Evolutionary conservation across 1,140 invertebrate genomes (phyloP).

Genomic region (Reticulitermes speratus): DNA sequence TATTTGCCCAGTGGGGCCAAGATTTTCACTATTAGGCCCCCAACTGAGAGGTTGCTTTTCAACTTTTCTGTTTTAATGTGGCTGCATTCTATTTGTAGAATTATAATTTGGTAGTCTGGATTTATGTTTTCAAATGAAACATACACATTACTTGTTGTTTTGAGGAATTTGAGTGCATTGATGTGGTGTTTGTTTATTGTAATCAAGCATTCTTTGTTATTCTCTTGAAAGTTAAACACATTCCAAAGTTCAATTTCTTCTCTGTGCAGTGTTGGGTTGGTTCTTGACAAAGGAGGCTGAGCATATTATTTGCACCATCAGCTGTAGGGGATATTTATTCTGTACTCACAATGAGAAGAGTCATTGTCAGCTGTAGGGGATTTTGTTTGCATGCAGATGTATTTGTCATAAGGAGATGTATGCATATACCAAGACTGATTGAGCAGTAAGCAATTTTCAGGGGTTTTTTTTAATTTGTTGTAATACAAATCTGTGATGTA

Average conservation of each 20-base stretch:
- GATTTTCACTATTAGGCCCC: neutral
- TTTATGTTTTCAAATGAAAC: neutral
- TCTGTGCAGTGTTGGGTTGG: neutral
- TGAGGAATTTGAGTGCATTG: neutral
- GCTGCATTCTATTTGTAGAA: neutral
- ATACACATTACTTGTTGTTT: neutral
- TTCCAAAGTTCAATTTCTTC: constrained; percentile 21
- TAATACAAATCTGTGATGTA: constrained; percentile 21
- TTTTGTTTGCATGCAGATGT: neutral
- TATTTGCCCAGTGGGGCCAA: neutral
- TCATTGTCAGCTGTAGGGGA: neutral
- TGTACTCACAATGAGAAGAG: neutral
- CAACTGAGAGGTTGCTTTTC: too few relatives aligned
- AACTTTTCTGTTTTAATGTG: neutral
- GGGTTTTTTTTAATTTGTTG: constrained; percentile 14
- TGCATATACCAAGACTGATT: constrained; percentile 20
- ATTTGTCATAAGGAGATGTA: neutral
- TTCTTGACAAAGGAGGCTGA: neutral
- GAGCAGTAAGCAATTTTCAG: constrained; percentile 33
- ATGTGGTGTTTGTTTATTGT: neutral
- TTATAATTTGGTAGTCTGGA: neutral
- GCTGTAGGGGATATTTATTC: neutral
- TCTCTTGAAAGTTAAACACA: constrained; percentile 1
- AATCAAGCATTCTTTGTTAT: constrained; percentile 21
- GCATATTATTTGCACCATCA: neutral